Evolutionary conservation across 2,888 invertebrate genomes (phyloP), one percentile per base, ranked within the genome.

Genomic region (Myopa tessellatipennis): DNA sequence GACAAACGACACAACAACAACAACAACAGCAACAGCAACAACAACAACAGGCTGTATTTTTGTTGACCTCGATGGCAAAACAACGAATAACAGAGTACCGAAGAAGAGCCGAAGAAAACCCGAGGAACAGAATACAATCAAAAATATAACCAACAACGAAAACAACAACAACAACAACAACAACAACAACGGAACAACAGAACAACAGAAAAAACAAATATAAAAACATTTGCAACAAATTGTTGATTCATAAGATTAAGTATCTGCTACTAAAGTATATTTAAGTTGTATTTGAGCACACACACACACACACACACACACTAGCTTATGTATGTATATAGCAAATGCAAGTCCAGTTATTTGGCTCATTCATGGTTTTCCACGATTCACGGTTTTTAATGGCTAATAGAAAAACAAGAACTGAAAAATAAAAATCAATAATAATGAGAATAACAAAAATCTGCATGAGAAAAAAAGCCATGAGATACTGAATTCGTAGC

Each of bases 221-320:
- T 40, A 6, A 40, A 40, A 6, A 6, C 8, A 40, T 8, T 40
- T 40, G 40, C 40, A 40, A 40, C 5, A 40, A 40, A 40, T 40
- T 8, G 40, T 40, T 8, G 40, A 40, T 40, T 40, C 40, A 40
- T 40, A 6, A 69, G 60, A 76, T 76, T 34, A 69, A 69, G 40
- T 76, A 69, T 76, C 76, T 69, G 76, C 60, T 69, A 76, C 40
- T 67, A 58, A 69, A 76, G 5, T 40, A 6, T 76, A 76, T 69
- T 76, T 69, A 76, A 60, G 68, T 40, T 55, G 40, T 8, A 40
- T 40, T 40, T 40, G 40, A 5, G 8, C 38, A 65, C 40, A 65
- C 72, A 72, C n/a, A 60, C 60, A 72, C 40, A 60, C 18, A 38
- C 18, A 60, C 26, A 58, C n/a, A n/a, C n/a, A n/a, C n/a, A n/a